phyloP scores from a whole-genome alignment of 1,140 invertebrate species.

The Calephelis nemesis region DNA sequence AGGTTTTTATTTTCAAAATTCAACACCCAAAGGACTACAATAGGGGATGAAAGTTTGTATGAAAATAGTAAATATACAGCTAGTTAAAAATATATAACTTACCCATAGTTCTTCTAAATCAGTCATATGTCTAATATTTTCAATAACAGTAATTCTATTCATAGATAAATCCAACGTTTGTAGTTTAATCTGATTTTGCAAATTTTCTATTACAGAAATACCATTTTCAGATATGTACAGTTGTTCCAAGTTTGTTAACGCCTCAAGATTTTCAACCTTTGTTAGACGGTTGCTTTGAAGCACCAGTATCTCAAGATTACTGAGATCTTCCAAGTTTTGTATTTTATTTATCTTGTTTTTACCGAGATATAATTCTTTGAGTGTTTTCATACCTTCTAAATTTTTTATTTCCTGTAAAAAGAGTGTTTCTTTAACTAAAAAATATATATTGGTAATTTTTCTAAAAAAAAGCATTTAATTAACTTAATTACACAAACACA shows the following conservation, averaged over 20 bases:
- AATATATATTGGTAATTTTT: neutral
- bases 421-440: slow-evolving; percentile 7
- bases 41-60: too few relatives aligned
- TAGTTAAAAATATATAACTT: slow-evolving; percentile 50
- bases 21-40: too few relatives aligned
- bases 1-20: too few relatives aligned
- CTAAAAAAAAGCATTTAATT: neutral
- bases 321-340: slow-evolving; percentile 89
- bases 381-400: slow-evolving; percentile 85
- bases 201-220: slow-evolving; percentile 86
- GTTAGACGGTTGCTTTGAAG: slow-evolving; percentile 94
- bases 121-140: slow-evolving; percentile 88
- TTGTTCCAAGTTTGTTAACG: slow-evolving; percentile 88
- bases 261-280: slow-evolving; percentile 92
- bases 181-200: slow-evolving; percentile 85
- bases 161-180: slow-evolving; percentile 94
- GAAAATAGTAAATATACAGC: too few relatives aligned
- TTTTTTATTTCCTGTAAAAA: slow-evolving; percentile 90
- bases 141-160: slow-evolving; percentile 91
- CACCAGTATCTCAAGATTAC: slow-evolving; percentile 90
- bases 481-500: too few relatives aligned
- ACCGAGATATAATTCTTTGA: slow-evolving; percentile 92
- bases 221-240: slow-evolving; percentile 98
- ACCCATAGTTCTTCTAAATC: slow-evolving; percentile 97
- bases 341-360: slow-evolving; percentile 98